Evolutionary conservation across 2,888 invertebrate genomes (phyloP), one percentile per base, ranked within the genome.

Genomic region (Tuberolachnus salignus): DNA sequence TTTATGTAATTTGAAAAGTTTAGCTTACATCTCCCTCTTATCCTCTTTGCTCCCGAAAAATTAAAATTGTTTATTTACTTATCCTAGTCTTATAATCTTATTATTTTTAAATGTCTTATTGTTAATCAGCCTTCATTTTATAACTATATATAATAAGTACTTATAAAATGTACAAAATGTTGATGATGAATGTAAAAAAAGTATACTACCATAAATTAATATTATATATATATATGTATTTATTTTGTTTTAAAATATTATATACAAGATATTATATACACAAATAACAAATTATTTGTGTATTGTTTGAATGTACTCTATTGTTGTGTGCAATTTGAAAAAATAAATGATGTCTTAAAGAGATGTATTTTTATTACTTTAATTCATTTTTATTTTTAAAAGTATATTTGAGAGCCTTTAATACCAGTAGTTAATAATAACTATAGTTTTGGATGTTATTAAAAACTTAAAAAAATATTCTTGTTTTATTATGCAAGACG

Each of bases 211-310:
- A 55, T 44, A 11, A 21, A 55, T 46, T 23, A 71, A 19, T 34
- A 6, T 14, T 73, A 4, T 26, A 42, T 49, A 19, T 63, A 19
- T 63, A n/a, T 61, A 51, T 51, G 9, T 23, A 26, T 26, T 44
- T 53, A 11, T 49, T 34, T 61, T 59, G 21, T 59, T 49, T 51
- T n/a, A 72, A n/a, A 49, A 70, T 70, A 3, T 44, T 70, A 57
- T 55, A 53, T 23, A 70, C 1, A 23, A 57, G 26, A 59, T 59
- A 23, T 59, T n/a, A 11, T n/a, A 0, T 55, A 55, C 23, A 23
- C 14, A 10, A 42, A 21, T 42, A 9, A 70, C 9, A 21, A 16
- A 42, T 42, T 21, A n/a, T 51, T 69, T 55, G 21, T 21, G 34
- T 51, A 57, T 44, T 53, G 6, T 46, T 70, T 57, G 1, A 70